Evolutionary conservation across 2,113 vertebrate genomes (phyloP).

Genomic region (Microcebus lehilahytsara): DNA sequence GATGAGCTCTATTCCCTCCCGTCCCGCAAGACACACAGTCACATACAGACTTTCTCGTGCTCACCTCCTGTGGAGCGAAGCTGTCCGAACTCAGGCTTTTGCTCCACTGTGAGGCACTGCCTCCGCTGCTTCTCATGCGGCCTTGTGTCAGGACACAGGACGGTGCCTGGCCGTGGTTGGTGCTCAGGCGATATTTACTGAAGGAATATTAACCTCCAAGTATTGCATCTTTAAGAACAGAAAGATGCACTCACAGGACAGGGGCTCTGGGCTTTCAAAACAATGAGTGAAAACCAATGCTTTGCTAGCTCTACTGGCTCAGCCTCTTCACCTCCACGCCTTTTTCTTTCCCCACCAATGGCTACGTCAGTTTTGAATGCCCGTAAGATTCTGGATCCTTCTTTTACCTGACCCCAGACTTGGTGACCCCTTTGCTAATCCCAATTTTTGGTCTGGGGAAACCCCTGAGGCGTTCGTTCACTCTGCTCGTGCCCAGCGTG

Average conservation of each 20-base stretch:
- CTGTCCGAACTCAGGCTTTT: not conserved
- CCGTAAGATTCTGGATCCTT: not conserved
- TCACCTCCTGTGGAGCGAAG: not conserved
- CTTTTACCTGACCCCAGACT: not conserved
- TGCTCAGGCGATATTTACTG: not conserved
- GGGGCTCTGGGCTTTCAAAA: not conserved
- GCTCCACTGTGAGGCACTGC: no score
- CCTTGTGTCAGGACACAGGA: not conserved
- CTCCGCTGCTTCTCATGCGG: not conserved
- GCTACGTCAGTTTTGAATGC: not conserved
- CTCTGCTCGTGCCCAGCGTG: not conserved
- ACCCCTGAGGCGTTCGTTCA: not conserved
- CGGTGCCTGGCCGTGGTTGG: not conserved
- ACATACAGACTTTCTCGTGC: not conserved
- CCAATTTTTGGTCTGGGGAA: not conserved
- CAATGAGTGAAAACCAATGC: not conserved
- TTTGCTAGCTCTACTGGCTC: not conserved
- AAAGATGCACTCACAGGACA: not conserved
- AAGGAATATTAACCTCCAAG: not conserved
- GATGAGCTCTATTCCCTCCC: not conserved
- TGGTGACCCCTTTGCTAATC: not conserved
- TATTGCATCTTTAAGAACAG: not conserved
- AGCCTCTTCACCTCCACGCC: not conserved
- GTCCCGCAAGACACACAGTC: not conserved
- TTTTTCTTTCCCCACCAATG: not conserved